These are phyloP conservation scores for Eupithecia centaureata DNA, from an alignment of 2,888 invertebrate genomes.

Conservation along the genomic window DNA sequence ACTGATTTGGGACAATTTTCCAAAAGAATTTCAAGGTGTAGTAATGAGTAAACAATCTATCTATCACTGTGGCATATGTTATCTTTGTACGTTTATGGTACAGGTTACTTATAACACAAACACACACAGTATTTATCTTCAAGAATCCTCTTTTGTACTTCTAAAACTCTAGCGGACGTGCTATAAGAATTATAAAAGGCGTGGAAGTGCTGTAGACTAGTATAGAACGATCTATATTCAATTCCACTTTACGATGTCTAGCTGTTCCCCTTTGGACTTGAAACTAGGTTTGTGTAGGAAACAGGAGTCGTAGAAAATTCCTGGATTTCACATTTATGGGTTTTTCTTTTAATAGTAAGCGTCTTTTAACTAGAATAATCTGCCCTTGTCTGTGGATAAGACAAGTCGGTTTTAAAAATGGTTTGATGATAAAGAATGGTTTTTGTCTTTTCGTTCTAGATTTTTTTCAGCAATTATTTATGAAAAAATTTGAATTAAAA, in stretches of 20 bases:
- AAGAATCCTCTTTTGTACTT: neutral
- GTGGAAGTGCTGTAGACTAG: slow-evolving; percentile 4
- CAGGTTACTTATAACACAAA: no score
- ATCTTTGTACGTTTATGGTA: no score
- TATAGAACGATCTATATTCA: slow-evolving; percentile 7
- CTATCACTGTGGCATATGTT: no score
- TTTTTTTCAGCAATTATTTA: no score
- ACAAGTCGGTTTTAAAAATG: no score
- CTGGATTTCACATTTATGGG: neutral
- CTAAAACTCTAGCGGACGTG: neutral
- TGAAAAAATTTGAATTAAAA: no score
- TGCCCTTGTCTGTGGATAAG: no score
- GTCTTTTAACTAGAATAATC: neutral
- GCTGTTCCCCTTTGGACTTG: slow-evolving; percentile 10
- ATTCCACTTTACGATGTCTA: slow-evolving; percentile 19
- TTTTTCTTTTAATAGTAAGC: neutral
- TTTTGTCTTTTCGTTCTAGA: no score
- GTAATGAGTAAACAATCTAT: no score
- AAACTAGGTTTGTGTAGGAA: neutral
- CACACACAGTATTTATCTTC: neutral
- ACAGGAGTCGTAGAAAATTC: neutral
- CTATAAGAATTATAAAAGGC: slow-evolving; percentile 8
- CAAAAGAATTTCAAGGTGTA: neutral
- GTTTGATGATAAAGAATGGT: no score
- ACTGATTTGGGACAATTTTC: no score